A percentile compares a stretch with the other conserved stretches of the same genome.
These are phyloP conservation scores for Strix aluco DNA, from an alignment of 2,113 vertebrate genomes.

Conservation along the genomic window DNA sequence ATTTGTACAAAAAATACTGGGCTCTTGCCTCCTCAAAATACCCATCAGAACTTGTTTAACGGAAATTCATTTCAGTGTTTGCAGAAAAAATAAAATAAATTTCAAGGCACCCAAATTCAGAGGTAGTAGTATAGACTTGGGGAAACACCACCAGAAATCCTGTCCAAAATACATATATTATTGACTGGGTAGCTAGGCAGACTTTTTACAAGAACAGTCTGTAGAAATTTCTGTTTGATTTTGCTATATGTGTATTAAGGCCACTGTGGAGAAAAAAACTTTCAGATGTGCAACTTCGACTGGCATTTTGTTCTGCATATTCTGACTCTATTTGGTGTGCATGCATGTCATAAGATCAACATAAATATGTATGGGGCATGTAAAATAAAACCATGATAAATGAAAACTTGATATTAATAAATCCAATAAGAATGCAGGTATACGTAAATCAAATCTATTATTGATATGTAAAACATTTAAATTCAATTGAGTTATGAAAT, in stretches of 20 bases:
- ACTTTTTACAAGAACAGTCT: neutral
- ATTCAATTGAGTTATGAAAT: neutral
- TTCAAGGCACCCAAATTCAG: neutral
- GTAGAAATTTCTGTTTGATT: neutral
- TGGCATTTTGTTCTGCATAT: neutral
- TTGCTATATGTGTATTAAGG: neutral
- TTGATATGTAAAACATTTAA: neutral
- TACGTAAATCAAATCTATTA: neutral
- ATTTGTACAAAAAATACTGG: neutral
- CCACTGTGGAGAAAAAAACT: neutral
- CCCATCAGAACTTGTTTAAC: neutral
- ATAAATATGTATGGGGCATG: neutral
- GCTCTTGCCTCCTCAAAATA: neutral
- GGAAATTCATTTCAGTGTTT: neutral
- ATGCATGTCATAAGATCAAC: neutral
- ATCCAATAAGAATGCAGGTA: neutral
- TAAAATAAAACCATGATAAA: neutral
- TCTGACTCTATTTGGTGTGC: neutral
- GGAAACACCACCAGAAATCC: neutral
- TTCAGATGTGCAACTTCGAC: neutral
- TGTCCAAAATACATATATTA: neutral
- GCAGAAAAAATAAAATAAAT: neutral
- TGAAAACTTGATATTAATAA: neutral
- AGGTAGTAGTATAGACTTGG: neutral
- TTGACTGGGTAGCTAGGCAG: neutral